Conservation (phyloP, 2,888 invertebrate species). For the Strigamia crassipes region DNA sequence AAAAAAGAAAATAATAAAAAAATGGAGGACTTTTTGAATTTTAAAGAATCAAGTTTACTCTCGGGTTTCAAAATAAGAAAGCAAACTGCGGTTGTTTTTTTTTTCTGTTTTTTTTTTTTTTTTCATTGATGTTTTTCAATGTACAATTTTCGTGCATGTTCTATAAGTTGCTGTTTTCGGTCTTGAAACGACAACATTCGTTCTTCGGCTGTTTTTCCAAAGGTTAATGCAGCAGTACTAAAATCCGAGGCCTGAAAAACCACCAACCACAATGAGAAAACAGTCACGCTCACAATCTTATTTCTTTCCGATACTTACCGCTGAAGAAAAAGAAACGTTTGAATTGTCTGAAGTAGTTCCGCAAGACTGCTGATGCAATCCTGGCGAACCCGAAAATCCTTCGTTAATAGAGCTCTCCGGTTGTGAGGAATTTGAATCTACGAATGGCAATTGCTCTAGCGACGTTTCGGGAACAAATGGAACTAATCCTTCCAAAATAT, state of each 20-base stretch:
- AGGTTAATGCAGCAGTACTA: slow-evolving; percentile 58
- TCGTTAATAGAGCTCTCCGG: neutral
- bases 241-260: slow-evolving; percentile 49
- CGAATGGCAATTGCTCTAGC: neutral
- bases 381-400: neutral
- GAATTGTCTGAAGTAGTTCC: slow-evolving; percentile 37
- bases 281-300: too few relatives aligned
- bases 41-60: neutral
- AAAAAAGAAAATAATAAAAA: neutral
- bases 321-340: neutral
- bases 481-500: slow-evolving; percentile 76
- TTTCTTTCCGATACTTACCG: neutral
- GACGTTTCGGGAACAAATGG: slow-evolving; percentile 65
- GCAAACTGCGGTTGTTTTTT: neutral
- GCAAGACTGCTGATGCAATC: neutral
- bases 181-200: slow-evolving; percentile 77
- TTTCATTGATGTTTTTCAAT: slow-evolving; percentile 69
- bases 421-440: slow-evolving; percentile 44
- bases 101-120: neutral
- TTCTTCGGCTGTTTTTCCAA: slow-evolving; percentile 63
- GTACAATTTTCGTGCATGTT: slow-evolving; percentile 75
- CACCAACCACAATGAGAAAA: neutral
- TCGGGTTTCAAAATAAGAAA: neutral
- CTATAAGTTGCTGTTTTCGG: slow-evolving; percentile 76
- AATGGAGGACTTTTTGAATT: slow-evolving; percentile 14